Evolutionary conservation across 2,797 vertebrate genomes (phyloP).

Genomic region (Mormyrops attenuatus): DNA sequence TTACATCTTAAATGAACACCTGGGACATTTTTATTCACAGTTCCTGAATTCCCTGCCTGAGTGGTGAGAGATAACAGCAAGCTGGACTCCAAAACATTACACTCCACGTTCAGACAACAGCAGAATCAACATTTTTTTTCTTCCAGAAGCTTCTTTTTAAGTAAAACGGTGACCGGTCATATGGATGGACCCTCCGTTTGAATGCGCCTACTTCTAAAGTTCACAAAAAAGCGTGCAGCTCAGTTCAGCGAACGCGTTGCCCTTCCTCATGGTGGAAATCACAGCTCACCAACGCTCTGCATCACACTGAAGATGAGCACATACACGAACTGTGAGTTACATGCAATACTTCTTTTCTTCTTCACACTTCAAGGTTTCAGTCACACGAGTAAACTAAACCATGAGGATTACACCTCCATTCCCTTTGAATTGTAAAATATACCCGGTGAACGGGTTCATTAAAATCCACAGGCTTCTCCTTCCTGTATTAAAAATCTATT

Average conservation of each 20-base stretch:
- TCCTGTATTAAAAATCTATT: not conserved
- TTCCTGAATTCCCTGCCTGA: constrained; percentile 1
- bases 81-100: constrained; percentile 1
- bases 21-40: not conserved
- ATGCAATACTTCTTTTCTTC: constrained; percentile 1
- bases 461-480: not conserved
- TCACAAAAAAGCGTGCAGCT: not conserved
- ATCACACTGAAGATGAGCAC: not conserved
- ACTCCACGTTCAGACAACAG: not conserved
- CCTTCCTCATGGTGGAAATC: not conserved
- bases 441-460: not conserved
- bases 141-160: not conserved
- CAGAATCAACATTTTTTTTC: not conserved
- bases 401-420: not conserved
- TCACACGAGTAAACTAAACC: not conserved
- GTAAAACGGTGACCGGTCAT: not conserved
- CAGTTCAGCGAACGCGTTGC: not conserved
- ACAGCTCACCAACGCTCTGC: not conserved
- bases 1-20: not conserved
- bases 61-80: not conserved
- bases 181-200: not conserved
- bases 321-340: not conserved
- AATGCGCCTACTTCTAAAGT: not conserved
- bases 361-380: not conserved
- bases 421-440: not conserved